A percentile compares a stretch with the other conserved stretches of the same genome.
phyloP scores from a whole-genome alignment of 2,888 invertebrate genomes.

The Dryobotodes eremita region DNA sequence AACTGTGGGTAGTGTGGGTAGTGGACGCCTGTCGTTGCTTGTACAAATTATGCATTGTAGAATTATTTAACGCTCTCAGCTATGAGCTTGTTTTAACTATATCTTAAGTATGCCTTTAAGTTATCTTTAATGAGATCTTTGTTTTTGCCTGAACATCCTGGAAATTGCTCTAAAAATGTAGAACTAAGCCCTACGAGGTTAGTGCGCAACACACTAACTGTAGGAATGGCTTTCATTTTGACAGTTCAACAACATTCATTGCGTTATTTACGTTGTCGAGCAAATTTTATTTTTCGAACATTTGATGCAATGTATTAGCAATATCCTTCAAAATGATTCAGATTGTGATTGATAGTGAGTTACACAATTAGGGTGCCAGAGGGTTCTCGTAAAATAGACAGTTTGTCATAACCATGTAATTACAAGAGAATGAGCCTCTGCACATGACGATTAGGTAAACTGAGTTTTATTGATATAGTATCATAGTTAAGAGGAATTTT shows the following conservation, averaged over 20 bases:
- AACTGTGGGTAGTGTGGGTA: constrained; percentile 20
- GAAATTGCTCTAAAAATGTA: neutral
- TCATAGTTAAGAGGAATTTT: constrained; percentile 1
- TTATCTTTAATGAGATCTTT: neutral
- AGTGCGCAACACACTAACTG: too few species aligned
- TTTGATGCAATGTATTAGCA: too few species aligned
- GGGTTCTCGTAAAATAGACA: neutral
- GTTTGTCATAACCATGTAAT: neutral
- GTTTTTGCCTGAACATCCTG: neutral
- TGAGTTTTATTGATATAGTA: neutral
- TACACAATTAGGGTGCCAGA: too few species aligned
- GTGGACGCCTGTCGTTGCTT: constrained; percentile 27
- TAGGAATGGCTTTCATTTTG: too few species aligned
- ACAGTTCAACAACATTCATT: too few species aligned
- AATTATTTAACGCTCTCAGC: constrained; percentile 40
- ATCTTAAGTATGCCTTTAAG: constrained; percentile 6
- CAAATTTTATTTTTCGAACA: too few species aligned
- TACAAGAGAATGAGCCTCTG: neutral
- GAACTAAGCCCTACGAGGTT: too few species aligned
- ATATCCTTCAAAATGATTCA: too few species aligned
- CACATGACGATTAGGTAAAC: neutral
- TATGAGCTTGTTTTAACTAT: constrained; percentile 10
- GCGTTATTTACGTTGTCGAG: too few species aligned
- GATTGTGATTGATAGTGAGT: too few species aligned
- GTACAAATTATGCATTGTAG: constrained; percentile 50